Percentiles rank a stretch among this genome's conserved stretches.
Evolutionary conservation across 2,888 invertebrate genomes (phyloP).

Genomic region (Lottia scabra): DNA sequence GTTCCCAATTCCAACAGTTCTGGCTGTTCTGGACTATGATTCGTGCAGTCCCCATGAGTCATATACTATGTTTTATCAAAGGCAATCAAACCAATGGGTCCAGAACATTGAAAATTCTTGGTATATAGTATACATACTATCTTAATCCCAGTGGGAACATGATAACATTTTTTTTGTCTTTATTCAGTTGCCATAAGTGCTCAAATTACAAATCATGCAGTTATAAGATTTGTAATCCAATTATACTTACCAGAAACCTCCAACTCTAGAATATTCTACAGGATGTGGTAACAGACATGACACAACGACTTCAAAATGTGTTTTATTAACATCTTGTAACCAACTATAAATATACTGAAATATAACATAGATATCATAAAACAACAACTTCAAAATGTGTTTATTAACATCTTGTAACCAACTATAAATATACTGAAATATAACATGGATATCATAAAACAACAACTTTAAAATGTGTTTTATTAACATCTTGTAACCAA

Average conservation of each 20-base stretch:
- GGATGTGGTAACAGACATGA: conserved; percentile 96
- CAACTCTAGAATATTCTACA: conserved; percentile 93
- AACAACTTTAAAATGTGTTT: conserved; percentile 81
- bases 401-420: conserved; percentile 89
- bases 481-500: conserved; percentile 89
- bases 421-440: conserved; percentile 81
- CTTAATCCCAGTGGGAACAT: no score
- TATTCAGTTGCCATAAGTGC: no score
- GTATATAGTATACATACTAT: no score
- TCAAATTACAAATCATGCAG: neutral
- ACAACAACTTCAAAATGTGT: conserved; percentile 90
- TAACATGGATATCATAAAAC: conserved; percentile 84
- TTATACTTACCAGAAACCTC: conserved; percentile 88
- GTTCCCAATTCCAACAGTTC: no score
- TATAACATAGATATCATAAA: conserved; percentile 86
- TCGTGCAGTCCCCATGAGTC: no score
- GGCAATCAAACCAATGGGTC: no score
- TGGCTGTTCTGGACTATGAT: no score
- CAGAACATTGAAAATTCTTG: no score
- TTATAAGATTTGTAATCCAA: no score
- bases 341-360: conserved; percentile 87
- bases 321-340: conserved; percentile 85
- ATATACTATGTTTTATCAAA: no score
- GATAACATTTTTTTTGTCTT: no score
- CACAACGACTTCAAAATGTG: conserved; percentile 90